Conservation (phyloP, 2,888 invertebrate genomes). For the Phortica magna region DNA sequence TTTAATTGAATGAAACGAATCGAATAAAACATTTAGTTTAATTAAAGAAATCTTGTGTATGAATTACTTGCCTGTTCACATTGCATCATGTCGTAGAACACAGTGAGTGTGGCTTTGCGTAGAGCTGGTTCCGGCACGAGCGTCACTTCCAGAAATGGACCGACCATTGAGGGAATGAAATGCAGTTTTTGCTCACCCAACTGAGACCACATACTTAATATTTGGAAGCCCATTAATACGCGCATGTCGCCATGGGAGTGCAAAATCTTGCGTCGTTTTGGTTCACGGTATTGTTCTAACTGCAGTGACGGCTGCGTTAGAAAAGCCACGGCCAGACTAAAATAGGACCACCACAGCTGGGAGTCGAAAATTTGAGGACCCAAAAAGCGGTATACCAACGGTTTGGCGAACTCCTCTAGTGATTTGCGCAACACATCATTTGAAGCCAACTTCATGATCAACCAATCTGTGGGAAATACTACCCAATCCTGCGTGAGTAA, state of each 20-base stretch:
- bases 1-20: background rate
- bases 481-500: slow-evolving; percentile 77
- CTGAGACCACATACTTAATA: slow-evolving; percentile 94
- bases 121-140: slow-evolving; percentile 91
- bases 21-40: too few relatives aligned
- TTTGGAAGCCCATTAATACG: slow-evolving; percentile 93
- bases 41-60: background rate
- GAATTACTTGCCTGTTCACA: slow-evolving; percentile 83
- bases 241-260: slow-evolving; percentile 94
- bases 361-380: slow-evolving; percentile 87
- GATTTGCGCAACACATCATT: slow-evolving; percentile 92
- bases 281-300: slow-evolving; percentile 89
- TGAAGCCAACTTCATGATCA: slow-evolving; percentile 91
- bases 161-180: slow-evolving; percentile 95
- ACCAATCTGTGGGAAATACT: slow-evolving; percentile 92
- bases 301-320: slow-evolving; percentile 89
- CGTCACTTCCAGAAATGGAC: slow-evolving; percentile 95
- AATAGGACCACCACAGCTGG: slow-evolving; percentile 87
- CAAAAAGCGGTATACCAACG: slow-evolving; percentile 89
- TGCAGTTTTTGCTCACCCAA: slow-evolving; percentile 92
- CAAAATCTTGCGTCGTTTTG: slow-evolving; percentile 87
- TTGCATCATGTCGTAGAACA: slow-evolving; percentile 97
- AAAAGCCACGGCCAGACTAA: slow-evolving; percentile 88
- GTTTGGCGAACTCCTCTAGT: slow-evolving; percentile 92
- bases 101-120: slow-evolving; percentile 92